Evolutionary conservation across 92 coral and sea anemone species (phyloP).

Genomic region (Hydrozoanthus gracilis): DNA sequence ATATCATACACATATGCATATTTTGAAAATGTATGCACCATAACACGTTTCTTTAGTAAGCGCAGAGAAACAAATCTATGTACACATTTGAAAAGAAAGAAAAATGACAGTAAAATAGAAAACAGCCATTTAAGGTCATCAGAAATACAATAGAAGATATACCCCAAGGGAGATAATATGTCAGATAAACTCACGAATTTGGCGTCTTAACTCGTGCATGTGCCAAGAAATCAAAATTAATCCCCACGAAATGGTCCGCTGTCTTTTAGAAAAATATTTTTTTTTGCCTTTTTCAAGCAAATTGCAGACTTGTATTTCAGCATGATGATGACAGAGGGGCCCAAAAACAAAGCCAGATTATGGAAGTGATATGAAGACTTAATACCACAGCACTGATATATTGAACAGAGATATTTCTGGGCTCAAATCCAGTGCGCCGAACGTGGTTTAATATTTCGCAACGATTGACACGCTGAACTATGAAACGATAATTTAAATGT

Average conservation of each 20-base stretch:
- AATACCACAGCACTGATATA: slow-evolving; percentile 33
- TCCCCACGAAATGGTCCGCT: not conserved
- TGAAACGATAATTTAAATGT: slow-evolving; percentile 28
- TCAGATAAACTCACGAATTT: slow-evolving; percentile 28
- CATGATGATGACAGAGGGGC: slow-evolving; percentile 38
- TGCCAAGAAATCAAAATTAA: slow-evolving; percentile 27
- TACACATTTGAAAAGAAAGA: slow-evolving; percentile 15
- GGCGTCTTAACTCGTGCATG: slow-evolving; percentile 23
- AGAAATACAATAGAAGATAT: slow-evolving; percentile 34
- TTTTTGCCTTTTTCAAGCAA: slow-evolving; percentile 1
- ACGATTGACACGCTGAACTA: slow-evolving; percentile 46
- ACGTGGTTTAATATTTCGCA: slow-evolving; percentile 52
- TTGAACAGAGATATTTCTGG: slow-evolving; percentile 48
- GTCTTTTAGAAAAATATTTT: slow-evolving; percentile 1
- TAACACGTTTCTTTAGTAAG: not conserved
- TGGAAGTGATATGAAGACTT: slow-evolving; percentile 41
- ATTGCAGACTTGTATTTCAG: slow-evolving; percentile 28
- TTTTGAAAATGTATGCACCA: too few relatives aligned
- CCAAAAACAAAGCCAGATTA: slow-evolving; percentile 41
- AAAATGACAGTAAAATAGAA: slow-evolving; percentile 31
- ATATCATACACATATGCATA: not conserved
- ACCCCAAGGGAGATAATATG: slow-evolving; percentile 50
- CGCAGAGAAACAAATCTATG: slow-evolving; percentile 31
- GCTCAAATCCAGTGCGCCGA: slow-evolving; percentile 42
- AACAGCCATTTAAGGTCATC: slow-evolving; percentile 46